Evolutionary conservation across 1,140 invertebrate genomes (phyloP), one percentile per base, ranked within the genome.

Genomic region (Zaprionus lachaisei): DNA sequence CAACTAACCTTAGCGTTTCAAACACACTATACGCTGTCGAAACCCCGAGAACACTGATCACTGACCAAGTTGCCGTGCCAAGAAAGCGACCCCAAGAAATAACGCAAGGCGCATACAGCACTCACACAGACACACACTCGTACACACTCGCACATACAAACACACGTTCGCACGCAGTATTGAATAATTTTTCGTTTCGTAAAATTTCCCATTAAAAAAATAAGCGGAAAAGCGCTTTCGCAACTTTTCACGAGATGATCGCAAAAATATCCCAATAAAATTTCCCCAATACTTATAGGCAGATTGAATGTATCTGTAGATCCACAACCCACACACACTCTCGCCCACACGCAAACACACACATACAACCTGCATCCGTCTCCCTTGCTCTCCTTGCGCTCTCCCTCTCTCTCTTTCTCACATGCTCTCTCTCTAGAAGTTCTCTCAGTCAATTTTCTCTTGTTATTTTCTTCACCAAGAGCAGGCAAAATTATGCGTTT

Each of bases 21-120:
- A 93, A 91, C 91, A 93, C 92, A 93, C 92, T 92, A 93, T 92
- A 92, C 92, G 91, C 91, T 92, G 92, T 91, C 87, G 92, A 93
- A 93, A 92, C 92, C 92, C 92, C 92, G 92, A 93, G 92, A 93
- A 93, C 92, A 93, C 92, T 93, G 92, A 93, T 92, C 83, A 51
- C 77, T 77, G 83, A 84, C 79, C 79, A 86, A 92, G 75, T 92
- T 80, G 83, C 66, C 67, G 73, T 82, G 76, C 83, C 80, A 79
- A 85, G 79, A 84, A 91, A 89, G 89, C 83, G 81, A 81, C 81
- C 84, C 73, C 83, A 83, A 80, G 75, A 73, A 66, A 79, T 77
- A 67, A 89, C 72, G 78, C 83, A 72, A 77, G 72, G 62, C 72
- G 57, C 63, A 72, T 72, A 69, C 81, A 79, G 73, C 56, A 68